phyloP scores from a whole-genome alignment of 2,797 vertebrate species.

The Masticophis lateralis region DNA sequence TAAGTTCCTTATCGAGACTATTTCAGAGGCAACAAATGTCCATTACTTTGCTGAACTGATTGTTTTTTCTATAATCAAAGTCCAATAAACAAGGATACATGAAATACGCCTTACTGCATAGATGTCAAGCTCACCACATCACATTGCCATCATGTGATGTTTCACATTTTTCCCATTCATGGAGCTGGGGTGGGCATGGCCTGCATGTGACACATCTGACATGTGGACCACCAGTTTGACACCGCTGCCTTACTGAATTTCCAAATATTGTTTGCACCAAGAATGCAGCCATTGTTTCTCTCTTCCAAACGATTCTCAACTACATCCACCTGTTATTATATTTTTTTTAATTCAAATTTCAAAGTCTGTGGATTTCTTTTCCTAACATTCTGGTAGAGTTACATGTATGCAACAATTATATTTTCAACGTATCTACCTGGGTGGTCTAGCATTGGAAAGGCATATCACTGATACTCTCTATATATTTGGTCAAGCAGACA shows the following conservation, averaged over 20 bases:
- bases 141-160: too few species aligned
- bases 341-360: not conserved
- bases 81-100: not conserved
- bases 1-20: not conserved
- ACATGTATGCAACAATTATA: not conserved
- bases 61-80: not conserved
- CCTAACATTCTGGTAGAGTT: not conserved
- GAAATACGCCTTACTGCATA: not conserved
- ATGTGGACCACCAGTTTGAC: too few species aligned
- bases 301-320: not conserved
- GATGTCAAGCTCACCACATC: too few species aligned
- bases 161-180: too few species aligned
- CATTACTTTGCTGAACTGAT: not conserved
- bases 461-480: not conserved
- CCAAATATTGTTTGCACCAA: not conserved
- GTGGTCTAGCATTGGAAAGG: not conserved
- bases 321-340: not conserved
- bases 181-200: too few species aligned
- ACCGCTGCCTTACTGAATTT: not conserved
- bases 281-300: not conserved
- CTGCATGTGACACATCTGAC: too few species aligned
- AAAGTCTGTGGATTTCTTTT: not conserved
- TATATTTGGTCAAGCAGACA: slow-evolving; percentile 9
- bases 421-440: not conserved
- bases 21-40: not conserved